These are phyloP conservation scores for Xyrauchen texanus DNA, from an alignment of 2,113 vertebrate genomes.

Conservation along the genomic window DNA sequence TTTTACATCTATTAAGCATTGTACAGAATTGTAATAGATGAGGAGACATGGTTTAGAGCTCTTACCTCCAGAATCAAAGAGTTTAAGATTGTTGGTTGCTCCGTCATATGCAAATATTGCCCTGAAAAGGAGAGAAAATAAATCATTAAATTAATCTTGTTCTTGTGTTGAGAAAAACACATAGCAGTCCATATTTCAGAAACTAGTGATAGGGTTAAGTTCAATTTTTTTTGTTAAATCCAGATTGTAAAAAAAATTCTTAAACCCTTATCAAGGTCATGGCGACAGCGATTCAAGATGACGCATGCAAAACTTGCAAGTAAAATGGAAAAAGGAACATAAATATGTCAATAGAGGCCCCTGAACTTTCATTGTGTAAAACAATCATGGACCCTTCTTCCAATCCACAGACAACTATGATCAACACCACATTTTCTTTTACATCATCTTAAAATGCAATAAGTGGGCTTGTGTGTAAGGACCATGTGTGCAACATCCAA, in stretches of 20 bases:
- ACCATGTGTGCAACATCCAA: conserved; percentile 36
- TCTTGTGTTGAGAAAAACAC: neutral
- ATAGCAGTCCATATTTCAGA: neutral
- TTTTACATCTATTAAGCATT: no score
- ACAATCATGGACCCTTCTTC: neutral
- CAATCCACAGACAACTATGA: neutral
- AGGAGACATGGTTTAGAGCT: neutral
- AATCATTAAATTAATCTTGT: neutral
- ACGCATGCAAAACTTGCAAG: no score
- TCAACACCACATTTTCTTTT: conserved; percentile 5
- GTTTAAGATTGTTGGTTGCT: conserved; percentile 79
- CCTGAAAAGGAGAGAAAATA: conserved; percentile 63
- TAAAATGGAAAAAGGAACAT: conserved; percentile 12
- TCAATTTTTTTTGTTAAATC: conserved; percentile 1
- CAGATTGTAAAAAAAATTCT: neutral
- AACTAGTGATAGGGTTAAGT: neutral
- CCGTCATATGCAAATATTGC: conserved; percentile 81
- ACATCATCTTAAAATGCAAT: conserved; percentile 43
- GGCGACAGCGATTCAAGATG: no score
- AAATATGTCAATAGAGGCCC: conserved; percentile 29
- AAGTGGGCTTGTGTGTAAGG: conserved; percentile 26
- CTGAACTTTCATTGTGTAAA: conserved; percentile 19
- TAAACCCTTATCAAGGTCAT: neutral
- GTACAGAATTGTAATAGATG: no score
- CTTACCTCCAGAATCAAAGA: conserved; percentile 84